phyloP scores from a whole-genome alignment of 2,113 vertebrate species.

The Pao palembangensis region DNA sequence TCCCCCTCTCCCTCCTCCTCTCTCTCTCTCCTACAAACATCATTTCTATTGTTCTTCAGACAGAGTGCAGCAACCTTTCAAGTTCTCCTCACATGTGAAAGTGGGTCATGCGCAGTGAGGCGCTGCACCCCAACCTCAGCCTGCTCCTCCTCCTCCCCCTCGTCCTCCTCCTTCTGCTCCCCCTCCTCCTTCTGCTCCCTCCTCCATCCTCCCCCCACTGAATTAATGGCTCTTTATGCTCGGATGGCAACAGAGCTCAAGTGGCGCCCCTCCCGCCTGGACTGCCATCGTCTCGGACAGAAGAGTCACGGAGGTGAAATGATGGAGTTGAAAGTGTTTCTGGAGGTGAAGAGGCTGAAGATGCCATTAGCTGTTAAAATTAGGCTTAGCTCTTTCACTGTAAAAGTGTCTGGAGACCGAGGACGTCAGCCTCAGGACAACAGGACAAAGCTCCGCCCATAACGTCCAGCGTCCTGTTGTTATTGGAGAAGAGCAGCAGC shows the following conservation, averaged over 20 bases:
- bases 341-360: neutral
- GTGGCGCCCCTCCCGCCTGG: constrained; percentile 43
- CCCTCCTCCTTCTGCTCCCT: constrained; percentile 67
- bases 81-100: constrained; percentile 80
- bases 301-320: constrained; percentile 32
- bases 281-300: constrained; percentile 18
- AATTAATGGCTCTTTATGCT: constrained; percentile 93
- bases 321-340: constrained; percentile 9
- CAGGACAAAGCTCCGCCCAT: no score
- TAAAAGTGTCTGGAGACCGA: no score
- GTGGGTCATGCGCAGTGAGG: constrained; percentile 86
- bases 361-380: neutral
- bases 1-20: neutral
- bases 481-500: constrained; percentile 31
- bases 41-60: constrained; percentile 16
- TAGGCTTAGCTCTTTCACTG: no score
- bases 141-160: constrained; percentile 84
- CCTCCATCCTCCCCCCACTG: constrained; percentile 85
- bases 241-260: constrained; percentile 73
- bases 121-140: constrained; percentile 83
- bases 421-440: no score
- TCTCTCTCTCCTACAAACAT: no score
- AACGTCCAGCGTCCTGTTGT: constrained; percentile 23
- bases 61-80: constrained; percentile 37
- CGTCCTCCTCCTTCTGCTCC: no score